Evolutionary conservation across 1,140 invertebrate genomes (phyloP).

Genomic region (Drosophila burlai): DNA sequence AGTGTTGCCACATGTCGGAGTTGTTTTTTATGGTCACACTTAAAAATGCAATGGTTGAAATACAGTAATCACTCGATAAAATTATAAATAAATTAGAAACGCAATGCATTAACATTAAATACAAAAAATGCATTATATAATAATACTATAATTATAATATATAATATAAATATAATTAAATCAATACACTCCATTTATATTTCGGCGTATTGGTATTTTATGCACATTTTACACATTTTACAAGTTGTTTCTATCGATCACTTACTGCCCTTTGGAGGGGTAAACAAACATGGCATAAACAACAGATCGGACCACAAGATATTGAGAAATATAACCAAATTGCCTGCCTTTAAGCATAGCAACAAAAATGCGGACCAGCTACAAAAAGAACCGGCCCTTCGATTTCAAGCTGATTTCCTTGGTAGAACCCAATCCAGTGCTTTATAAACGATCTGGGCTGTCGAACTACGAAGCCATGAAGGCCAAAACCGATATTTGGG

Average conservation of each 20-base stretch:
- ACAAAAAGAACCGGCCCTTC: slow-evolving; percentile 80
- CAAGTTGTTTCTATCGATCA: neutral
- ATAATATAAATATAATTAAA: neutral
- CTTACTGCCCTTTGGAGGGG: neutral
- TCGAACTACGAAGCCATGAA: slow-evolving; percentile 80
- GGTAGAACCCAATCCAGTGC: slow-evolving; percentile 68
- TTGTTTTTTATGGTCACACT: neutral
- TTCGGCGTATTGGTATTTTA: neutral
- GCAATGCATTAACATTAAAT: no score
- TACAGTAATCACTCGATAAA: neutral
- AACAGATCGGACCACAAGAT: neutral
- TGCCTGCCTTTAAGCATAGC: neutral
- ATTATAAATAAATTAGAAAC: no score
- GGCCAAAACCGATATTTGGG: slow-evolving; percentile 72
- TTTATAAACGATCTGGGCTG: slow-evolving; percentile 69
- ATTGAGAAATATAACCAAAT: neutral
- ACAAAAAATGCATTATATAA: no score
- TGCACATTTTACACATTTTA: neutral
- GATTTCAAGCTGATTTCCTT: slow-evolving; percentile 79
- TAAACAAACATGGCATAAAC: slow-evolving; percentile 20
- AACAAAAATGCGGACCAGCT: slow-evolving; percentile 68
- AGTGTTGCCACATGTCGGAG: neutral
- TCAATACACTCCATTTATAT: neutral
- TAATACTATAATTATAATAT: no score
- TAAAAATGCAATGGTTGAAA: neutral